Evolutionary conservation across 2,888 invertebrate genomes (phyloP), one percentile per base, ranked within the genome.

Genomic region (Lasioglossum pauxillum): DNA sequence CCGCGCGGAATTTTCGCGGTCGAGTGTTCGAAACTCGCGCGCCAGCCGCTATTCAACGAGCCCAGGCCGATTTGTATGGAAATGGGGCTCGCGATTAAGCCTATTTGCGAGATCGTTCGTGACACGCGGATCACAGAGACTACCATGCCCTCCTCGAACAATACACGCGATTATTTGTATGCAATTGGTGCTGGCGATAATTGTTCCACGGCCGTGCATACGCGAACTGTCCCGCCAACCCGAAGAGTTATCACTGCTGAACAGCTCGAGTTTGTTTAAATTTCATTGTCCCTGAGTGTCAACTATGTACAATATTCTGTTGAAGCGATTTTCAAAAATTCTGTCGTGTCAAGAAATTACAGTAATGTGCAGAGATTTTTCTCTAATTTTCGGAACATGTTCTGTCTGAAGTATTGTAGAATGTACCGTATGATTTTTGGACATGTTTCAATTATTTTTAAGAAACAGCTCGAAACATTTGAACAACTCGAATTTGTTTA

Each of bases 81-180:
- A 75, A 19, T 46, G 53, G 64, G 71, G 27, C 41, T 60, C 27
- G 35, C 71, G 8, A 60, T 7, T 31, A 73, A 41, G 72, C 44
- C 71, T 60, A 78, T 71, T 60, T 35, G 60, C 53, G 38, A 19
- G 35, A 84, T 75, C 75, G n/a, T 23, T 71, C 41, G 72, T 64
- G 49, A 38, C 75, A 76, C 83, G 67, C 53, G 31, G 35, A 67
- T 77, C 82, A 46, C 57, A 12, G n/a, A n/a, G 12, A n/a, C 57
- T n/a, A 4, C n/a, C 12, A 12, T 57, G 46, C 38, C 23, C 23
- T 74, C 23, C 35, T 10, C 27, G 38, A 53, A 53, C 53, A 49
- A 77, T 49, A 49, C 77, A 77, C 46, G 67, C 77, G 67, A 67
- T 49, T 64, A 69, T 69, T 69, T 35, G 49, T 69, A 69, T 77